phyloP scores from a whole-genome alignment of 2,113 vertebrate genomes.

The Menidia beryllina region DNA sequence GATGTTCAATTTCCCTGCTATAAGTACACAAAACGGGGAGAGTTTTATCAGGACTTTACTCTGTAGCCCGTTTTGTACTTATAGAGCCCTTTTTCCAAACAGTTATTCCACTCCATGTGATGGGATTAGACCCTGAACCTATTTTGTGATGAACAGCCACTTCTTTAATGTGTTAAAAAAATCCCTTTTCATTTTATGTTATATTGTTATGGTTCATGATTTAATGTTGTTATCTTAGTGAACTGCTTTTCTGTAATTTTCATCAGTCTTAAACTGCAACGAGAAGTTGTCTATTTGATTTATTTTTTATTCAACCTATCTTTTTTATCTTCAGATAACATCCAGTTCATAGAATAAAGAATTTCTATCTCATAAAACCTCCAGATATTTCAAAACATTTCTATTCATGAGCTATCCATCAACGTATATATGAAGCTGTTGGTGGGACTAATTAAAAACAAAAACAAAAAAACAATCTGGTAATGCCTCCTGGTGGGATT shows the following conservation, averaged over 20 bases:
- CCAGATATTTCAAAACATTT: constrained; percentile 3
- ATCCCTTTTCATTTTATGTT: background rate
- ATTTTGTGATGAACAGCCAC: constrained; percentile 5
- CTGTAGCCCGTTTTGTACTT: background rate
- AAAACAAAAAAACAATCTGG: no score
- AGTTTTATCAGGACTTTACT: background rate
- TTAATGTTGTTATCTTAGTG: background rate
- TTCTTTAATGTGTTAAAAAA: constrained; percentile 11
- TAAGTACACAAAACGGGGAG: no score
- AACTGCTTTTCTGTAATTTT: background rate
- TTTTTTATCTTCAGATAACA: background rate
- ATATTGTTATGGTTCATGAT: background rate
- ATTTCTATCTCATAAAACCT: no score
- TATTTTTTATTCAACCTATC: no score
- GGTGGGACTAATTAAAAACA: constrained; percentile 30
- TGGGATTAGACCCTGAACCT: constrained; percentile 20
- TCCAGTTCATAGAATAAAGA: background rate
- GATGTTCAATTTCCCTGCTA: no score
- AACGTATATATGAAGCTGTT: constrained; percentile 3
- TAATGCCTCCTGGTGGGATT: constrained; percentile 11
- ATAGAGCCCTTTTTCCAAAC: background rate
- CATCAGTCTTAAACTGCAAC: constrained; percentile 23
- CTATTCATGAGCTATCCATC: constrained; percentile 19
- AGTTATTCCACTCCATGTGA: constrained; percentile 39
- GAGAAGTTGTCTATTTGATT: constrained; percentile 12